A percentile compares a stretch with the other conserved stretches of the same genome.
Evolutionary conservation across 2,113 vertebrate species (phyloP).

Genomic region (Cavia porcellus): DNA sequence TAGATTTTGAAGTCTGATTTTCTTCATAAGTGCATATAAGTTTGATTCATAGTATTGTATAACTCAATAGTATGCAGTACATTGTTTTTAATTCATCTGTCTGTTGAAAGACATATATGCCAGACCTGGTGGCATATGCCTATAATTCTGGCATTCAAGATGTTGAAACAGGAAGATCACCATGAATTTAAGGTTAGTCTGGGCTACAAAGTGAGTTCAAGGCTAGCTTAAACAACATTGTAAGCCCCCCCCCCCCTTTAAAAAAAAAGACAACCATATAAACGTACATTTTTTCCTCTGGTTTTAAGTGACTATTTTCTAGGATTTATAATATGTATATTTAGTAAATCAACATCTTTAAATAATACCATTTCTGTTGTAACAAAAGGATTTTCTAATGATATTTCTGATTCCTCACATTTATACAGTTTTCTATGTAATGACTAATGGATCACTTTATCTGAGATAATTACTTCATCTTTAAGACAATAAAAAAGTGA

Average conservation of each 20-base stretch:
- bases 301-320: not conserved
- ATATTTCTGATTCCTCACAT: not conserved
- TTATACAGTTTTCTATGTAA: not conserved
- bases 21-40: not conserved
- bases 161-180: not conserved
- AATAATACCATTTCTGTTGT: not conserved
- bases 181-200: not conserved
- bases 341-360: not conserved
- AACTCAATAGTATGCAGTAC: not conserved
- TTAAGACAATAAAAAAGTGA: not conserved
- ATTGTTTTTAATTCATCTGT: not conserved
- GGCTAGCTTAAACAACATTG: not conserved
- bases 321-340: not conserved
- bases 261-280: not conserved
- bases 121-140: too few relatives aligned
- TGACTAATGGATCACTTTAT: not conserved
- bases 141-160: not conserved
- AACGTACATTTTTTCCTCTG: not conserved
- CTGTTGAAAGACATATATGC: not conserved
- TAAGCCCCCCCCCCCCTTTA: fast-evolving
- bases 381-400: not conserved
- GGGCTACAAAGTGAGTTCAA: not conserved
- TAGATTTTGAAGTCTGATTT: not conserved
- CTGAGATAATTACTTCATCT: not conserved
- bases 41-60: not conserved